These are phyloP conservation scores for Hydriomena furcata DNA, from an alignment of 2,888 invertebrate species.

Conservation along the genomic window DNA sequence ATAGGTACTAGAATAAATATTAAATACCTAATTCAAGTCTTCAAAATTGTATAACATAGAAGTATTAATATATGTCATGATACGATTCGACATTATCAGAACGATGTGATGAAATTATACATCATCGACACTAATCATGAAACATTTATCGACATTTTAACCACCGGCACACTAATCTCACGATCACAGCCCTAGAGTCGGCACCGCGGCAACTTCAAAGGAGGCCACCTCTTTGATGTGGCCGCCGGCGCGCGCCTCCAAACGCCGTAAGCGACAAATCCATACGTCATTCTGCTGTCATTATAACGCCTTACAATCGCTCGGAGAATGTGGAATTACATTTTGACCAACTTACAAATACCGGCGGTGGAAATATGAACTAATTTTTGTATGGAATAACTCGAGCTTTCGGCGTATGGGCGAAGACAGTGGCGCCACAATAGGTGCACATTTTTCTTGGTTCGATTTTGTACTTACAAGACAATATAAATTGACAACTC, in stretches of 20 bases:
- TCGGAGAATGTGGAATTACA: conserved; percentile 77
- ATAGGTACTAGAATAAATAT: background rate
- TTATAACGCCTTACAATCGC: conserved; percentile 82
- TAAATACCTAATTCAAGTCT: background rate
- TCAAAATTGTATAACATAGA: too few species aligned
- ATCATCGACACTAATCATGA: conserved; percentile 18
- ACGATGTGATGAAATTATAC: too few species aligned
- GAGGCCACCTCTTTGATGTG: conserved; percentile 83
- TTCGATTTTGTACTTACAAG: conserved; percentile 58
- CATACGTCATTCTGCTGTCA: conserved; percentile 83
- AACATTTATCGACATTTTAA: conserved; percentile 45
- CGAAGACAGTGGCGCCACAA: conserved; percentile 20
- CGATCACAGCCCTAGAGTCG: conserved; percentile 61
- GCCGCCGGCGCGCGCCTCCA: conserved; percentile 81
- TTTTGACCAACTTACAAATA: conserved; percentile 27
- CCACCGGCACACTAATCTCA: conserved; percentile 35
- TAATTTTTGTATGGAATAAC: conserved; percentile 14
- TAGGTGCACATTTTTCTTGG: conserved; percentile 6
- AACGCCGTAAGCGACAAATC: conserved; percentile 83
- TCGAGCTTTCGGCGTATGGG: background rate
- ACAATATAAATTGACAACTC: conserved; percentile 82
- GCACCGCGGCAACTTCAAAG: conserved; percentile 80
- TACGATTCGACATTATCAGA: too few species aligned
- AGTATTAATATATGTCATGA: too few species aligned
- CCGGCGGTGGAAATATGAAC: conserved; percentile 17